Conservation (phyloP, 2,113 vertebrate genomes). For the Brachypteracias leptosomus region DNA sequence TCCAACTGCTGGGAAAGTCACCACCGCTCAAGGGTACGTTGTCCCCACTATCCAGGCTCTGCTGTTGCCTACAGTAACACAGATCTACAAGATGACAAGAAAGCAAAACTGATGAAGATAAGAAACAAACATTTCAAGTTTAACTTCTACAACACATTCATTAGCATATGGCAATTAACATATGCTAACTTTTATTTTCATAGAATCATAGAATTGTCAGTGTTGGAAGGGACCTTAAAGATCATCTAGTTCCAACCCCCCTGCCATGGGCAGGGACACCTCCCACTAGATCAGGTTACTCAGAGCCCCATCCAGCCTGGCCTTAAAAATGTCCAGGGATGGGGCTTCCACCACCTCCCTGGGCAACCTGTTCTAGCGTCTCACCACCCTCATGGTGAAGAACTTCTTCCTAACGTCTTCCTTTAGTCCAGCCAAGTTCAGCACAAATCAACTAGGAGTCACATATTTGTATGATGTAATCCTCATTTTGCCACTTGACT, state of each 20-base stretch:
- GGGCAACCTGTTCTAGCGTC: no score
- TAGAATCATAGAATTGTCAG: no score
- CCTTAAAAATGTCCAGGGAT: no score
- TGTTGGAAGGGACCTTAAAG: no score
- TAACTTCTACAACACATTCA: background rate
- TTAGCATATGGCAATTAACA: slow-evolving; percentile 13
- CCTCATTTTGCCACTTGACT: background rate
- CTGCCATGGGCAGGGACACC: no score
- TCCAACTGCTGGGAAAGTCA: background rate
- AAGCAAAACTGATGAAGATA: slow-evolving; percentile 28
- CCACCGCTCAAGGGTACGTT: background rate
- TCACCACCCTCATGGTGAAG: no score
- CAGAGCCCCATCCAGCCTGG: no score
- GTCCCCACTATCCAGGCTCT: background rate
- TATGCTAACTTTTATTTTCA: background rate
- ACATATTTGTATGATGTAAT: background rate
- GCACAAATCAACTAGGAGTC: slow-evolving; percentile 1
- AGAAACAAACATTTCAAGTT: slow-evolving; percentile 50
- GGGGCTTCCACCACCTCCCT: no score
- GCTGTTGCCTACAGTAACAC: background rate
- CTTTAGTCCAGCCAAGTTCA: slow-evolving; percentile 8
- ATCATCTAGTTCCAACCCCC: no score
- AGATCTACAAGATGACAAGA: background rate
- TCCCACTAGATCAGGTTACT: no score
- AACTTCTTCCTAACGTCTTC: no score